Percentiles rank a stretch among this genome's conserved stretches.
These are phyloP conservation scores for Diachasmimorpha longicaudata DNA, from an alignment of 1,140 invertebrate genomes.

Conservation along the genomic window DNA sequence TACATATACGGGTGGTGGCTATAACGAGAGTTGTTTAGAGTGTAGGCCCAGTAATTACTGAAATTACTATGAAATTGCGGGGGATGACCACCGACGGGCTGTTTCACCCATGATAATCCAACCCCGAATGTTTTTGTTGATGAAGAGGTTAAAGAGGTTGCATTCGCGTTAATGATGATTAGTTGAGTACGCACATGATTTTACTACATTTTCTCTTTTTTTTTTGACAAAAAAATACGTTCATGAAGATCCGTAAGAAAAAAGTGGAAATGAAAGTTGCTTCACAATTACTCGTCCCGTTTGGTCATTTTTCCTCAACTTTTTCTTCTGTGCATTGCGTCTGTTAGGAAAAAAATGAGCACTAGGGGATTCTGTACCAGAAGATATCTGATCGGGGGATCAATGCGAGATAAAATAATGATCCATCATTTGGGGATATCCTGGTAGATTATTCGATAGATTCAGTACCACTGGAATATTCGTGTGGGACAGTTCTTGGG, in stretches of 20 bases:
- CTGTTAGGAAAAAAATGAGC: too few species aligned
- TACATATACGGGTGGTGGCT: slow-evolving; percentile 33
- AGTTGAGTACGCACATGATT: too few species aligned
- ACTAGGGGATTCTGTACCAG: too few species aligned
- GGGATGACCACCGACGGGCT: not conserved
- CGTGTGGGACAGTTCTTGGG: not conserved
- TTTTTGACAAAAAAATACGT: too few species aligned
- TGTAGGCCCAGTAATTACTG: slow-evolving; percentile 57
- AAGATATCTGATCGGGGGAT: not conserved
- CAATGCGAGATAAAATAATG: not conserved
- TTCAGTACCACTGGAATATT: not conserved
- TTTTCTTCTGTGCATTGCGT: too few species aligned
- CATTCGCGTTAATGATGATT: too few species aligned
- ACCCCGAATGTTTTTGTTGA: not conserved
- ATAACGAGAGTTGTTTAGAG: slow-evolving; percentile 56
- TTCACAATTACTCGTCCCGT: too few species aligned
- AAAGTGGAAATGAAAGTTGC: too few species aligned
- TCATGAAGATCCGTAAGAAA: too few species aligned
- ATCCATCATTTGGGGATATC: not conserved
- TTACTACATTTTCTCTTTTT: too few species aligned
- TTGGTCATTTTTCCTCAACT: too few species aligned
- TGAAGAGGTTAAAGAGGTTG: not conserved
- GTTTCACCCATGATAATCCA: slow-evolving; percentile 26
- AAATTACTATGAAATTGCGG: slow-evolving; percentile 47
- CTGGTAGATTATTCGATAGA: not conserved